Percentiles rank a stretch among this genome's conserved stretches.
Evolutionary conservation across 2,888 invertebrate species (phyloP).

Genomic region (Cantharis rufa): DNA sequence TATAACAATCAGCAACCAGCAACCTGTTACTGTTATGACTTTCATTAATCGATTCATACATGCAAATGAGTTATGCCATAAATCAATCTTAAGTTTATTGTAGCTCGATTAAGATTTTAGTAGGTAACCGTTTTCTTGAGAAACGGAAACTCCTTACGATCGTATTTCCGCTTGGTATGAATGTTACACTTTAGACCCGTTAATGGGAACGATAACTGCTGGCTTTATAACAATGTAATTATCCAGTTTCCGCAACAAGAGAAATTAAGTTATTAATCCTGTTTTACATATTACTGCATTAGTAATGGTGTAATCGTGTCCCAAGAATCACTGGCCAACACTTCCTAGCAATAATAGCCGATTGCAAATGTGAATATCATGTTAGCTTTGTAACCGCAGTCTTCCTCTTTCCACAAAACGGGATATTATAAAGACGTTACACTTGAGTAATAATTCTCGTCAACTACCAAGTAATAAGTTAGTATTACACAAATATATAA

Average conservation of each 20-base stretch:
- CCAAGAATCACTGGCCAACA: constrained; percentile 34
- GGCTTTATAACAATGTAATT: constrained; percentile 34
- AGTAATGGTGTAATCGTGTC: constrained; percentile 46
- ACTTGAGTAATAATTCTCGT: constrained; percentile 17
- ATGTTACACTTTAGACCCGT: constrained; percentile 31
- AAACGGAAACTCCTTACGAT: constrained; percentile 31
- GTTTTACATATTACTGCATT: constrained; percentile 45
- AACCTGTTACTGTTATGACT: constrained; percentile 33
- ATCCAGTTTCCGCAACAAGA: constrained; percentile 35
- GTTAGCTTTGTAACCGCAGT: constrained; percentile 36
- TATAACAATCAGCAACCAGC: background rate
- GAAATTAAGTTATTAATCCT: constrained; percentile 48
- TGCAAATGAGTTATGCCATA: constrained; percentile 35
- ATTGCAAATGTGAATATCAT: constrained; percentile 49
- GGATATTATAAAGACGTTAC: constrained; percentile 28
- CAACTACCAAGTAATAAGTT: background rate
- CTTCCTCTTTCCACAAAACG: constrained; percentile 27
- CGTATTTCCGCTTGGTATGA: constrained; percentile 30
- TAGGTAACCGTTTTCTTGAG: constrained; percentile 30
- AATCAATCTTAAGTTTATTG: constrained; percentile 35
- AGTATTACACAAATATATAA: no score
- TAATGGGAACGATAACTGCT: constrained; percentile 34
- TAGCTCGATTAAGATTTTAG: constrained; percentile 29
- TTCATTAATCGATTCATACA: constrained; percentile 37
- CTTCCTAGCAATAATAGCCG: constrained; percentile 44